Base-by-base conservation (phyloP, 2,888 invertebrate genomes). In the Creontiades dilutus region DNA sequence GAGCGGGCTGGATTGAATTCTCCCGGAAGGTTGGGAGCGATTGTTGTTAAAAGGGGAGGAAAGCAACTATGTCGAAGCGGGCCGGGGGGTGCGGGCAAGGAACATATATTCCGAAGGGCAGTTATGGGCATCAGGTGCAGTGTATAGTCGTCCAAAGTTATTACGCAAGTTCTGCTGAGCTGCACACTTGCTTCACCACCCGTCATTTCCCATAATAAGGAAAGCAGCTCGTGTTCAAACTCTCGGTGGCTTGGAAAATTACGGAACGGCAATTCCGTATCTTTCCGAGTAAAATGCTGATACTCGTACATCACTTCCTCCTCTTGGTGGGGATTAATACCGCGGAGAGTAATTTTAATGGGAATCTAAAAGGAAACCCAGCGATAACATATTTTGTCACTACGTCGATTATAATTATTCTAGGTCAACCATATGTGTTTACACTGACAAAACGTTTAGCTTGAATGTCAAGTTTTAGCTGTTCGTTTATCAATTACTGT, bases 101-200 rank as follows among this genome's bases (percentile, higher is more conserved):
- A 78, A 47, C 78, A 47, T 78, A 78, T 47, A 47, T 82, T 52
- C 52, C 27, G 23, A 82, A 52, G 55, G 82, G 82, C 82, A 82
- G 82, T 82, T 82, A 82, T 52, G 82, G 82, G 82, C 82, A 82
- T 82, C 82, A 82, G 82, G 82, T 82, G 82, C 82, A 82, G 82
- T 52, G 27, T 82, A 82, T 82, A 52, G 82, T 82, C 82, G 52
- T 48, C 82, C 23, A 82, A 82, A 82, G 82, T 82, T 82, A 82
- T 82, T 82, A 52, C 82, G 14, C 82, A 82, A 82, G 82, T 82
- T 82, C 27, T 82, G 82, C 52, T 82, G 52, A 82, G 27, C 55
- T 82, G 82, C 82, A 46, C 81, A 82, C 19, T 82, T 48, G 78
- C 47, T 80, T 47, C 78, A 47, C 16, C 78, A 19, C 82, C 52